Evolutionary conservation across 2,888 invertebrate species (phyloP).

Genomic region (Neoaliturus tenellus): DNA sequence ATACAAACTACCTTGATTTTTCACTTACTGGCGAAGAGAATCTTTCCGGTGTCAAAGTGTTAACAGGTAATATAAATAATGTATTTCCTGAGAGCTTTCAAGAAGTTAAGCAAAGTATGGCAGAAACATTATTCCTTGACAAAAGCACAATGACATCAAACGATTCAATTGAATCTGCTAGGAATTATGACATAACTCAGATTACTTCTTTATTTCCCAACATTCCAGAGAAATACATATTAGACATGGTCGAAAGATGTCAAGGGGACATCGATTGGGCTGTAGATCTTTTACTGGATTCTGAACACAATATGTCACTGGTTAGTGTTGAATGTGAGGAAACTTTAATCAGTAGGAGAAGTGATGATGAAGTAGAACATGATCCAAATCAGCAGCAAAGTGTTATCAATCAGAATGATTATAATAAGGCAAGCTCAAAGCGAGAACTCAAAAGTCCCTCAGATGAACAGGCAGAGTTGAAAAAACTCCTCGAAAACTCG

Average conservation of each 20-base stretch:
- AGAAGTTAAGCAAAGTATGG: slow-evolving; percentile 68
- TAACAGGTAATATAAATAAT: slow-evolving; percentile 17
- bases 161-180: slow-evolving; percentile 66
- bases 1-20: slow-evolving; percentile 71
- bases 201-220: slow-evolving; percentile 81
- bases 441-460: neutral
- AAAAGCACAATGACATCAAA: slow-evolving; percentile 75
- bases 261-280: slow-evolving; percentile 87
- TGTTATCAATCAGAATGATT: neutral
- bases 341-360: no score
- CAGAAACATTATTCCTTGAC: slow-evolving; percentile 72
- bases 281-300: slow-evolving; percentile 81
- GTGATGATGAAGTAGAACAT: slow-evolving; percentile 58
- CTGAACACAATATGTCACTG: slow-evolving; percentile 19
- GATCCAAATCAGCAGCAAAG: slow-evolving; percentile 61
- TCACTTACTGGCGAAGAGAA: neutral
- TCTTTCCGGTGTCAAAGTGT: neutral
- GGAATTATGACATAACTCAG: slow-evolving; percentile 65
- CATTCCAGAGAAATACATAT: slow-evolving; percentile 77
- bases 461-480: slow-evolving; percentile 73
- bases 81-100: neutral
- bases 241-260: slow-evolving; percentile 86
- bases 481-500: slow-evolving; percentile 79
- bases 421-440: slow-evolving; percentile 6
- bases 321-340: neutral